Base-by-base conservation (phyloP, 2,888 invertebrate species). In the Drosophila eohydei region DNA sequence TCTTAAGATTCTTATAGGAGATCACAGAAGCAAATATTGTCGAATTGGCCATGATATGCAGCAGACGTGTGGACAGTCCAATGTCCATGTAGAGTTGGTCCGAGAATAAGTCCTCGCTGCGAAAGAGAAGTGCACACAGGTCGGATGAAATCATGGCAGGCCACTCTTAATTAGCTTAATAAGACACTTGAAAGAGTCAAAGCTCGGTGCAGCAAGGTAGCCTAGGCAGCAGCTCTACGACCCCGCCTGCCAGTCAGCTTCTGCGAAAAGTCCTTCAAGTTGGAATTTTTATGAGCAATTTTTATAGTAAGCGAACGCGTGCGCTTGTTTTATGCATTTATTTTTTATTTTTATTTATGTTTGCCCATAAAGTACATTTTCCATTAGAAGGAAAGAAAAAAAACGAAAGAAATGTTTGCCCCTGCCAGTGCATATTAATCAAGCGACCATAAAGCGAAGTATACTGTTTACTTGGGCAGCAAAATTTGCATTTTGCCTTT, bases 51-150 rank as follows among this genome's bases (percentile, higher is more conserved):
- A 93, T 92, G 59, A 92, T 90, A 64, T 92, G 91, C 55, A 91
- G 81, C 68, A 93, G 82, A 8, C 91, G 90, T n/a, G 86, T 77
- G 3, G 92, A 92, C 2, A 91, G 75, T 11, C 90, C 90, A 44
- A 93, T 93, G 65, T 93, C 92, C 91, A 93, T 91, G 54, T 92
- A 92, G 7, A 93, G 89, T 80, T 93, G 92, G 84, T 93, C 93
- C 41, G 92, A 91, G 73, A 93, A 93, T 36, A 93, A 77, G 71
- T 93, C 92, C 79, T 93, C 92, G 16, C 93, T 93, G 78, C 4
- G 67, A 80, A 40, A 36, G 41, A 65, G 68, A 71, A 48, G 32
- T 54, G 50, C 48, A 69, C 26, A 44, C 28, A 70, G 40, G 30
- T 68, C 14, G 30, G 11, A 67, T 70, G 69, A 80, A 80, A 58